These are phyloP conservation scores for Lucilia sericata DNA, from an alignment of 1,140 invertebrate species.

Conservation along the genomic window DNA sequence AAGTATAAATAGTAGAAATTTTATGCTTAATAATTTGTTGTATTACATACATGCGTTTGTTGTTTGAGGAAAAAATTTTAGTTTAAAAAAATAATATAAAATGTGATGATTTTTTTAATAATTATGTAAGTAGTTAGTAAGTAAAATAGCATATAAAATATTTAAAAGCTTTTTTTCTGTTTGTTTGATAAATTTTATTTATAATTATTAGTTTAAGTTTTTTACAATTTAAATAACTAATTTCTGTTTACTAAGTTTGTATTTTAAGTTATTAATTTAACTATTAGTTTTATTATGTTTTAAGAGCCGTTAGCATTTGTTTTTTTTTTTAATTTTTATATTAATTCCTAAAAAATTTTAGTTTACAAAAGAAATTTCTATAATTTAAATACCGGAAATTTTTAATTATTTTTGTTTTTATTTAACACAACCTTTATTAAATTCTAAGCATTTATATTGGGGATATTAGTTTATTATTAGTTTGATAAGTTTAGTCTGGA, in stretches of 20 bases:
- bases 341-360: neutral
- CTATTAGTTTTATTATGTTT: neutral
- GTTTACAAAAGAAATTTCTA: neutral
- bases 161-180: neutral
- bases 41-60: conserved; percentile 5
- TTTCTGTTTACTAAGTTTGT: neutral
- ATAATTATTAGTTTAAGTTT: neutral
- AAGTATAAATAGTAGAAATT: conserved; percentile 12
- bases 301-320: neutral
- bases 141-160: neutral
- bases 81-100: neutral
- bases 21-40: neutral
- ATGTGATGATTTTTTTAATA: neutral
- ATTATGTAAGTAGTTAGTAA: neutral
- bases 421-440: conserved; percentile 19
- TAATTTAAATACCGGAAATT: neutral
- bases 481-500: too few species aligned
- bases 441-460: conserved; percentile 11
- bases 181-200: neutral
- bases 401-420: neutral
- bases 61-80: neutral
- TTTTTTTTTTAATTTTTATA: too few species aligned
- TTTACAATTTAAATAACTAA: too few species aligned
- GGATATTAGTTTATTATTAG: too few species aligned
- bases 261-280: neutral